phyloP scores from a whole-genome alignment of 1,140 invertebrate genomes.

The Aphidius ervi region DNA sequence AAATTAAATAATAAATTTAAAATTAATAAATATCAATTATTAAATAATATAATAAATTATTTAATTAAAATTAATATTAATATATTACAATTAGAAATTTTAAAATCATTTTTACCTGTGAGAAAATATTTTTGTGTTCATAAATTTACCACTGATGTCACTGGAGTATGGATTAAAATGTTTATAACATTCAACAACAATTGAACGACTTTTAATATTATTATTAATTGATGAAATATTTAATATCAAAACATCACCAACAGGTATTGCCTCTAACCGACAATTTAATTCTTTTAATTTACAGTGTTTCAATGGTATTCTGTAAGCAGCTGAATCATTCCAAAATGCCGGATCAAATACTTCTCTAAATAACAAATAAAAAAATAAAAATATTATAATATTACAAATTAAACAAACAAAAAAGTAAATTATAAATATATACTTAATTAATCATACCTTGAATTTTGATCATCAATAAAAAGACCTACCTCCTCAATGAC shows the following conservation, averaged over 20 bases:
- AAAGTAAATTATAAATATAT: background rate
- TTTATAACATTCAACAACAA: constrained; percentile 27
- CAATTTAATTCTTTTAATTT: constrained; percentile 21
- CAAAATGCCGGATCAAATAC: constrained; percentile 10
- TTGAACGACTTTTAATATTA: constrained; percentile 16
- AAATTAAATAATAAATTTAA: background rate
- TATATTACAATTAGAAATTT: background rate
- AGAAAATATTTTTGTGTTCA: constrained; percentile 36
- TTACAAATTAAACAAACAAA: background rate
- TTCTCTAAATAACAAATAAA: background rate
- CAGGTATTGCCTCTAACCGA: constrained; percentile 32
- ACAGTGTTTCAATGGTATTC: constrained; percentile 26
- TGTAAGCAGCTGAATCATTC: constrained; percentile 23
- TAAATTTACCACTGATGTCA: constrained; percentile 28
- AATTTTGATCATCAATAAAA: constrained; percentile 10
- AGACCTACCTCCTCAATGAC: constrained; percentile 36
- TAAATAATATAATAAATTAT: background rate
- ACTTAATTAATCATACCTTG: constrained; percentile 16
- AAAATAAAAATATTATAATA: background rate
- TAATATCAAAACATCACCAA: constrained; percentile 33
- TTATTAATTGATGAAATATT: constrained; percentile 28
- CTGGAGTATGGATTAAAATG: constrained; percentile 35
- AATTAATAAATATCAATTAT: no score
- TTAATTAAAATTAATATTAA: background rate
- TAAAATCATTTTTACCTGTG: constrained; percentile 28